A percentile compares a stretch with the other conserved stretches of the same genome.
Conservation (phyloP, 2,888 invertebrate genomes). For the Onchidella celtica region DNA sequence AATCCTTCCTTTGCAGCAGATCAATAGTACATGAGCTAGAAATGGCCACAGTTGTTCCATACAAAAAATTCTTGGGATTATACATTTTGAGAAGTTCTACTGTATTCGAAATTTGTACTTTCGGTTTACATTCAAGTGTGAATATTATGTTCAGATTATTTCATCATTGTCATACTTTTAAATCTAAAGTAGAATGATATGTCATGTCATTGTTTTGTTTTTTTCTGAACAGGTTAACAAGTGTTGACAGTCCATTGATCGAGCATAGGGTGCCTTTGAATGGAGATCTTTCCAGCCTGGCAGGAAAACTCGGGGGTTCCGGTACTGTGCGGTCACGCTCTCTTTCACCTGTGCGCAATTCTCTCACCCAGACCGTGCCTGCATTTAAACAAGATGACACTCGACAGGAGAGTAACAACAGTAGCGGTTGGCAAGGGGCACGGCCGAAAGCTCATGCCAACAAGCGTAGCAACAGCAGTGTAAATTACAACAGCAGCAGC, state of each 20-base stretch:
- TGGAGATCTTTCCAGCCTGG: background rate
- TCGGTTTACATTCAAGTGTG: no score
- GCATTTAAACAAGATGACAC: slow-evolving; percentile 46
- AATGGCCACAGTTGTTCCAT: no score
- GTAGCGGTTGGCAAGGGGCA: slow-evolving; percentile 53
- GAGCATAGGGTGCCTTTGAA: slow-evolving; percentile 2
- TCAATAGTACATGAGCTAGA: no score
- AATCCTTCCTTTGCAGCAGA: no score
- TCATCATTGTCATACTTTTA: no score
- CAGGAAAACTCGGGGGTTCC: slow-evolving; percentile 36
- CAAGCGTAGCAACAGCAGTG: slow-evolving; percentile 22
- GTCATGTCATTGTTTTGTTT: background rate
- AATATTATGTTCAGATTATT: no score
- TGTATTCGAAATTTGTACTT: no score
- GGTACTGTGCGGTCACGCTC: slow-evolving; percentile 51
- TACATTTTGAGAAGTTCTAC: no score
- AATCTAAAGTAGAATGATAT: no score
- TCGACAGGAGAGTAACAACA: slow-evolving; percentile 38
- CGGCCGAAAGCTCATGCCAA: slow-evolving; percentile 53
- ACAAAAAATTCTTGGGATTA: no score
- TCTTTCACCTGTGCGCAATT: slow-evolving; percentile 52
- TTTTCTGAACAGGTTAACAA: background rate
- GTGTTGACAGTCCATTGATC: background rate
- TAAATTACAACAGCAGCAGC: slow-evolving; percentile 15
- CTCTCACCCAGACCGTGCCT: slow-evolving; percentile 50